A percentile compares a stretch with the other conserved stretches of the same genome.
Conservation (phyloP, 2,113 vertebrate genomes). For the Cheilinus undulatus region DNA sequence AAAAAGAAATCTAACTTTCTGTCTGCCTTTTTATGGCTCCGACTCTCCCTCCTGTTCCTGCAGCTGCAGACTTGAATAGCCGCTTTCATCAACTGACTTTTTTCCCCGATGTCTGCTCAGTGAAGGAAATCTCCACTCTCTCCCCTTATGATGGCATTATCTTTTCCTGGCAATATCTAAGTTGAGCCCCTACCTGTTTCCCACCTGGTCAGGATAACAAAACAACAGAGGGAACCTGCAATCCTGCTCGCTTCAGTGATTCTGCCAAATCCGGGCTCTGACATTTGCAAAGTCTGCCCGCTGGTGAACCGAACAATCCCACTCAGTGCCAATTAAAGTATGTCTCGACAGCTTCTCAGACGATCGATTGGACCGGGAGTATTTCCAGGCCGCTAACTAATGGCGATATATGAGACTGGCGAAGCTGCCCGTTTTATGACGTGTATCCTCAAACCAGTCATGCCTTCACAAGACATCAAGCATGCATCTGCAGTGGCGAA, state of each 20-base stretch:
- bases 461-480: slow-evolving; percentile 19
- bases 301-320: slow-evolving; percentile 37
- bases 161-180: slow-evolving; percentile 42
- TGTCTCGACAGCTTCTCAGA: slow-evolving; percentile 22
- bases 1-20: slow-evolving; percentile 1
- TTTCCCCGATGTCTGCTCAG: slow-evolving; percentile 17
- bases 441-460: background rate
- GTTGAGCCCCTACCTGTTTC: slow-evolving; percentile 36
- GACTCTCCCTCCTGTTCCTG: slow-evolving; percentile 5
- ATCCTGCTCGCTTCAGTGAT: slow-evolving; percentile 33
- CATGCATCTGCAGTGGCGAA: slow-evolving; percentile 5
- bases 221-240: slow-evolving; percentile 40
- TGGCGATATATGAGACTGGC: slow-evolving; percentile 1
- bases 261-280: slow-evolving; percentile 45
- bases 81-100: slow-evolving; percentile 27
- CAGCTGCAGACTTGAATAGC: slow-evolving; percentile 14
- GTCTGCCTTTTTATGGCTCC: slow-evolving; percentile 9
- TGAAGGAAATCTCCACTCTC: slow-evolving; percentile 15
- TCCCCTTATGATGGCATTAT: slow-evolving; percentile 24
- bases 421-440: slow-evolving; percentile 13
- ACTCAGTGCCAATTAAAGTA: slow-evolving; percentile 57
- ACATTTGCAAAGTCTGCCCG: slow-evolving; percentile 55
- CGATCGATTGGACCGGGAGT: slow-evolving; percentile 38
- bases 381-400: slow-evolving; percentile 13
- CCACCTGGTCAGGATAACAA: slow-evolving; percentile 32